Conservation (phyloP, 2,113 vertebrate species). For the Mugil cephalus region DNA sequence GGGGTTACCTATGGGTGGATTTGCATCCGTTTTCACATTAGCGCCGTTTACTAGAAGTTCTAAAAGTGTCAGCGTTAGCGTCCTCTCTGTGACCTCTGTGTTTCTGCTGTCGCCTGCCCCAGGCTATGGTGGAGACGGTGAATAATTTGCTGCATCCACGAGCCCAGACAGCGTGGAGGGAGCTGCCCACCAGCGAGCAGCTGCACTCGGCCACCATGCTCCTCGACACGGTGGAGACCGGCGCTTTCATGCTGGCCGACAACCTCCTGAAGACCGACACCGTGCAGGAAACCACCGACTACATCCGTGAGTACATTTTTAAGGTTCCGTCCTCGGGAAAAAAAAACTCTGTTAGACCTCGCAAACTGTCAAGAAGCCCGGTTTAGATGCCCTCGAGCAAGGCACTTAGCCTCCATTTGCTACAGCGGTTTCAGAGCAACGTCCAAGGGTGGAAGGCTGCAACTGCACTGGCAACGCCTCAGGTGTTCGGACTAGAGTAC, state of each 20-base stretch:
- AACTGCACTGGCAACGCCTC: not conserved
- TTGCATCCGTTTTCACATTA: constrained; percentile 34
- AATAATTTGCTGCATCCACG: constrained; percentile 96
- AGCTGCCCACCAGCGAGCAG: constrained; percentile 92
- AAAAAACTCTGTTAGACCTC: constrained; percentile 28
- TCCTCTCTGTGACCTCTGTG: constrained; percentile 49
- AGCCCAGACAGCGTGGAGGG: constrained; percentile 93
- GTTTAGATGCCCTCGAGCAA: constrained; percentile 49
- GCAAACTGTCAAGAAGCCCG: constrained; percentile 10
- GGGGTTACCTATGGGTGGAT: constrained; percentile 23
- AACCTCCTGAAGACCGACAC: constrained; percentile 99
- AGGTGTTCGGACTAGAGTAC: not conserved
- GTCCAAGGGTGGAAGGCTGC: constrained; percentile 2
- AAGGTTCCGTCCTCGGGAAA: not conserved
- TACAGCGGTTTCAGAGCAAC: constrained; percentile 17
- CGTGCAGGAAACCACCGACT: constrained; percentile 95
- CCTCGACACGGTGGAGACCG: constrained; percentile 96
- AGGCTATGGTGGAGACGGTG: constrained; percentile 99
- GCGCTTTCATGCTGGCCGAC: constrained; percentile 97
- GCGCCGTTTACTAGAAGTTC: constrained; percentile 28
- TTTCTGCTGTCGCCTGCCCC: constrained; percentile 53
- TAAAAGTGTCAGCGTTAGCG: constrained; percentile 15
- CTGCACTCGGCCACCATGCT: constrained; percentile 96
- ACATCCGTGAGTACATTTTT: constrained; percentile 91
- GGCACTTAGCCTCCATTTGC: constrained; percentile 48